Percentiles rank a stretch among this genome's conserved stretches.
Evolutionary conservation across 2,888 invertebrate species (phyloP).

Genomic region (Hybos culiciformis): DNA sequence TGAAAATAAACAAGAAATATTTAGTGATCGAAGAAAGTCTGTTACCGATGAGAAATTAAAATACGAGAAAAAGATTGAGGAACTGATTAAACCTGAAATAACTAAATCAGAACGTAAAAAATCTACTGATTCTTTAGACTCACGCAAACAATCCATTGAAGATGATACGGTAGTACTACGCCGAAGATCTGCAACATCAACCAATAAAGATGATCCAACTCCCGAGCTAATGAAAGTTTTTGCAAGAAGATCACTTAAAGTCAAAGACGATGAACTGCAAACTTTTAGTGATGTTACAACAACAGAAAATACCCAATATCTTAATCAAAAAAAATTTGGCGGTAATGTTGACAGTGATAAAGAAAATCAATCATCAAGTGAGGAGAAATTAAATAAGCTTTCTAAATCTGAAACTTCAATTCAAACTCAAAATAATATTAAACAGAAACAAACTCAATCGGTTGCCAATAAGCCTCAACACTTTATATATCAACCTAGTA

Average conservation of each 20-base stretch:
- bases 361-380: slow-evolving; percentile 48
- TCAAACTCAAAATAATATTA: slow-evolving; percentile 16
- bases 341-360: slow-evolving; percentile 59
- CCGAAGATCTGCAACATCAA: slow-evolving; percentile 25
- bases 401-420: slow-evolving; percentile 25
- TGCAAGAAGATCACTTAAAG: slow-evolving; percentile 62
- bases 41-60: slow-evolving; percentile 27
- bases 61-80: slow-evolving; percentile 24
- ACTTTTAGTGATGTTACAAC: slow-evolving; percentile 36
- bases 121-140: slow-evolving; percentile 13
- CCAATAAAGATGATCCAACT: slow-evolving; percentile 46
- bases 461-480: slow-evolving; percentile 13
- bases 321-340: slow-evolving; percentile 41
- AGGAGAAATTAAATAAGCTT: slow-evolving; percentile 36
- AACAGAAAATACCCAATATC: slow-evolving; percentile 20
- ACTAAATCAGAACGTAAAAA: slow-evolving; percentile 26
- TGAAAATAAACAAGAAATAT: slow-evolving; percentile 8
- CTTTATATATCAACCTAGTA: no score
- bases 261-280: slow-evolving; percentile 57
- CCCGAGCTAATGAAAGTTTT: slow-evolving; percentile 73
- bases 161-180: slow-evolving; percentile 26
- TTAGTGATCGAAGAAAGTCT: slow-evolving; percentile 29
- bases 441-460: slow-evolving; percentile 10
- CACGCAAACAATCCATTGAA: slow-evolving; percentile 9
- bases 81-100: slow-evolving; percentile 12